phyloP scores from a whole-genome alignment of 2,888 invertebrate species.

The Caenorhabditis sp. region DNA sequence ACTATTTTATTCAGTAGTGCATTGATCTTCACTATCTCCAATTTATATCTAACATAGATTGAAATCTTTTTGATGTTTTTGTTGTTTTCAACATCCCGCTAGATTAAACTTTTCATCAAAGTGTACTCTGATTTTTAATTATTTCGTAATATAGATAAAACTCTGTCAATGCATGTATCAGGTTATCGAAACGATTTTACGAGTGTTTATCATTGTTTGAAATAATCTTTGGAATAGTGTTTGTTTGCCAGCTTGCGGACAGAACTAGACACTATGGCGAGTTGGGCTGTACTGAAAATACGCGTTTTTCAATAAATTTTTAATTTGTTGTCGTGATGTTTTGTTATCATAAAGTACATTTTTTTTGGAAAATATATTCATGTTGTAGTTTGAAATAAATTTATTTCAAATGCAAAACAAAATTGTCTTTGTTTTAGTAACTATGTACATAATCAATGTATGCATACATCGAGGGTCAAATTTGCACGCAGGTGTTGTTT shows the following conservation, averaged over 20 bases:
- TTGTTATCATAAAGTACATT: too few relatives aligned
- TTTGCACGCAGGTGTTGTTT: background rate
- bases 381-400: too few relatives aligned
- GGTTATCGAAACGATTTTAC: background rate
- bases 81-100: too few relatives aligned
- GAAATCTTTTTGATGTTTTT: background rate
- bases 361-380: too few relatives aligned
- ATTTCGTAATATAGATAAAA: background rate
- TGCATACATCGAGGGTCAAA: background rate
- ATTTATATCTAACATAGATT: background rate
- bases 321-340: too few relatives aligned
- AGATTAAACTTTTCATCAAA: too few relatives aligned
- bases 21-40: background rate
- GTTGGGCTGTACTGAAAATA: background rate
- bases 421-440: too few relatives aligned
- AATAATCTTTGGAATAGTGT: background rate
- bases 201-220: background rate
- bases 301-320: too few relatives aligned
- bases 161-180: background rate
- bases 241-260: background rate
- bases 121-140: background rate
- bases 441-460: background rate
- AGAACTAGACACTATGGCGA: background rate
- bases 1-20: background rate
- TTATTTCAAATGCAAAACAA: too few relatives aligned